These are phyloP conservation scores for Zosterops lateralis DNA, from an alignment of 2,113 vertebrate genomes.

Conservation along the genomic window DNA sequence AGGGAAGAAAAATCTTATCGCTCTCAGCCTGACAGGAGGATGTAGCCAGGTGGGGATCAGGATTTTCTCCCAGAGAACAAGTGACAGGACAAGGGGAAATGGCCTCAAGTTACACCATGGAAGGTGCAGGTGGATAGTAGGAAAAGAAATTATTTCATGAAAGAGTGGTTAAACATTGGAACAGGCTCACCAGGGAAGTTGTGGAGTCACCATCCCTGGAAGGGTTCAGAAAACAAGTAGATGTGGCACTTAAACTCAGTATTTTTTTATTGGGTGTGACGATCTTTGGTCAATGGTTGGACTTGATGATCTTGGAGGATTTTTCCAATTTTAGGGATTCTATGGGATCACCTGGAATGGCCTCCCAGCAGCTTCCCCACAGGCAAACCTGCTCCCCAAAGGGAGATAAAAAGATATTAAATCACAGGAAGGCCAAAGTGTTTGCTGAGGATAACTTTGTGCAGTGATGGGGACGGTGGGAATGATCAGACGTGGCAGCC, in stretches of 20 bases:
- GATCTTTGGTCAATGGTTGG: not conserved
- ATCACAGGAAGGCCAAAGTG: not conserved
- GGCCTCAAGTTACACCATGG: not conserved
- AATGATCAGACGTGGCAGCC: fast-evolving
- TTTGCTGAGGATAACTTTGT: not conserved
- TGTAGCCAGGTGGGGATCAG: not conserved
- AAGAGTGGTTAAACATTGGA: not conserved
- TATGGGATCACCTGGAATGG: not conserved
- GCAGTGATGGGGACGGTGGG: fast-evolving
- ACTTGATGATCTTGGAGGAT: fast-evolving
- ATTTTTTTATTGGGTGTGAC: not conserved
- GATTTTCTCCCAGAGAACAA: not conserved
- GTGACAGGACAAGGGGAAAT: not conserved
- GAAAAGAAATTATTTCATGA: not conserved
- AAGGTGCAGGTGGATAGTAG: not conserved
- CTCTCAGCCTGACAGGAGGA: not conserved
- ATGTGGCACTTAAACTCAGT: too few relatives aligned
- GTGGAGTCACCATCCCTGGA: not conserved
- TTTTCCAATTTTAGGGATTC: not conserved
- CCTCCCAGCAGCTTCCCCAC: not conserved
- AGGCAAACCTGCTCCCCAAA: not conserved
- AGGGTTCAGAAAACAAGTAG: not conserved
- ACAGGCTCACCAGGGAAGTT: not conserved
- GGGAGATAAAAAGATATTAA: not conserved
- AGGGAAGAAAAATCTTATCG: too few relatives aligned